Evolutionary conservation across 2,888 invertebrate genomes (phyloP).

Genomic region (Brachypalpus laphriformis): DNA sequence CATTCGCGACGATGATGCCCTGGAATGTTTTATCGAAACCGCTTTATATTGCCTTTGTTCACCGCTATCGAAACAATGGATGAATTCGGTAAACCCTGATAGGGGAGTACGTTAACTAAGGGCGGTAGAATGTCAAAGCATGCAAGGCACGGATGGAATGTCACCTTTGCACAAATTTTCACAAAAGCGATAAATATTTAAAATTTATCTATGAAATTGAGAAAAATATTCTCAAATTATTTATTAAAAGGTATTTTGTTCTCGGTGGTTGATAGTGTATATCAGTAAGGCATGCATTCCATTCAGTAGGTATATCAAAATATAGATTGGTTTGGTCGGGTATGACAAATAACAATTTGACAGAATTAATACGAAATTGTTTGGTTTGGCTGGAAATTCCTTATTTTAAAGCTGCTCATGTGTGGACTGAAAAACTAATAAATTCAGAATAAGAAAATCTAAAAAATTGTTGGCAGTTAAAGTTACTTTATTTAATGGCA

Average conservation of each 20-base stretch:
- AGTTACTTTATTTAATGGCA: no score
- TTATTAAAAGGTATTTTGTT: constrained; percentile 3
- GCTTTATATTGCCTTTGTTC: constrained; percentile 1
- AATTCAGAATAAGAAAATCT: no score
- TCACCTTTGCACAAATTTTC: constrained; percentile 10
- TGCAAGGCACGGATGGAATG: constrained; percentile 31
- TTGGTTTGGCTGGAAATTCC: not conserved
- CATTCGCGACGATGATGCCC: constrained; percentile 6
- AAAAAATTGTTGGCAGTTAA: no score
- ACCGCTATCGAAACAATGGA: constrained; percentile 50
- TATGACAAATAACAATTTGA: not conserved
- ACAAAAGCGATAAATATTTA: constrained; percentile 52
- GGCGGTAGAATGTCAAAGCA: constrained; percentile 1
- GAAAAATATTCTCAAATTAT: constrained; percentile 24
- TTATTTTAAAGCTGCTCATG: no score
- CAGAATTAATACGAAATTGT: not conserved
- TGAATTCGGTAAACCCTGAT: constrained; percentile 32
- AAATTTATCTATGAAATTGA: constrained; percentile 42
- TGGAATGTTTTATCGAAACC: constrained; percentile 67
- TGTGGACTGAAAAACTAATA: no score
- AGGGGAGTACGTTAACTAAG: constrained; percentile 19
- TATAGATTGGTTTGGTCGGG: not conserved
- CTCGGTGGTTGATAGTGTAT: not conserved
- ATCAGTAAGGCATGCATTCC: constrained; percentile 8
- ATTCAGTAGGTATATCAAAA: not conserved